phyloP scores from a whole-genome alignment of 1,140 invertebrate species.

The Tetranychus urticae region DNA sequence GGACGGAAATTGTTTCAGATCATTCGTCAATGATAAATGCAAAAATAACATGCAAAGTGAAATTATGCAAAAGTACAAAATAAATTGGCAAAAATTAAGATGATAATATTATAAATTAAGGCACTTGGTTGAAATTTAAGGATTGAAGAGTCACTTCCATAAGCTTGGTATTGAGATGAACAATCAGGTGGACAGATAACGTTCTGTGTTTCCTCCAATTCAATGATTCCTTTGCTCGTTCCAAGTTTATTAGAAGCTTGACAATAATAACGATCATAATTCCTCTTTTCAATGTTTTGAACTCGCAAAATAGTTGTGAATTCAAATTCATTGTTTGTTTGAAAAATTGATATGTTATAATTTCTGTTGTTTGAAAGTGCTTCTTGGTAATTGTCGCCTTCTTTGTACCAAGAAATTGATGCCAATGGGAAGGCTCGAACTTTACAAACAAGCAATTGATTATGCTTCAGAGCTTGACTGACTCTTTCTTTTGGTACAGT shows the following conservation, averaged over 20 bases:
- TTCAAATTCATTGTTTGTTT: conserved; percentile 68
- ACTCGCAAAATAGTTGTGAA: conserved; percentile 54
- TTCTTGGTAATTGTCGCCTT: conserved; percentile 29
- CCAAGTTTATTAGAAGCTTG: conserved; percentile 68
- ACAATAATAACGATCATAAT: conserved; percentile 64
- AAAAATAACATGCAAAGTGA: too few relatives aligned
- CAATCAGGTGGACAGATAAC: conserved; percentile 77
- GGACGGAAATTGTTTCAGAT: too few relatives aligned
- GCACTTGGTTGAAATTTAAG: too few relatives aligned
- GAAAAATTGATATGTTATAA: conserved; percentile 62
- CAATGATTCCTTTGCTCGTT: conserved; percentile 40
- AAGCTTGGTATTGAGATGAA: conserved; percentile 18
- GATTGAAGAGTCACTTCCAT: background rate
- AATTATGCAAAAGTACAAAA: too few relatives aligned
- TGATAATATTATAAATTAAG: too few relatives aligned
- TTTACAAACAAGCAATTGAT: conserved; percentile 75
- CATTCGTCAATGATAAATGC: too few relatives aligned
- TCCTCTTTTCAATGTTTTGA: conserved; percentile 67
- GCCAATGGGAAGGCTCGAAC: conserved; percentile 79
- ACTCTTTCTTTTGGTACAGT: conserved; percentile 39
- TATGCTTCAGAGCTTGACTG: conserved; percentile 65
- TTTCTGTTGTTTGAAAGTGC: conserved; percentile 61
- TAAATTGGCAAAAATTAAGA: too few relatives aligned
- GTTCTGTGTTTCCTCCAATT: conserved; percentile 57
- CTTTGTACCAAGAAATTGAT: conserved; percentile 63